Evolutionary conservation across 2,888 invertebrate species (phyloP), one percentile per base, ranked within the genome.

Genomic region (Imbricaverruca yamaguchii): DNA sequence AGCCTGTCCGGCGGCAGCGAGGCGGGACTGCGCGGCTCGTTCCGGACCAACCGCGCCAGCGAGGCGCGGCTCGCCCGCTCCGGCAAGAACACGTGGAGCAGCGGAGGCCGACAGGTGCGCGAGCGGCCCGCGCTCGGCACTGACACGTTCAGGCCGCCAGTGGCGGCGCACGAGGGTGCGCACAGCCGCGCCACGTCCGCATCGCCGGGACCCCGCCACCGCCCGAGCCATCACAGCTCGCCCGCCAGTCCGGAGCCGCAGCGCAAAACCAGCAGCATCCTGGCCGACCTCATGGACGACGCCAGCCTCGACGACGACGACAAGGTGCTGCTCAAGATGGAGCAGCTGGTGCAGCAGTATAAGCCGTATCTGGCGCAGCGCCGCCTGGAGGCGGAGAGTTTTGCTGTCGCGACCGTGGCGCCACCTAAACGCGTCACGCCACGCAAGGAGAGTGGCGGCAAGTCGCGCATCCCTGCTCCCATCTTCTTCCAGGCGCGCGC

Each of bases 61-160:
- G 74, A 74, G 74, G 74, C 74, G 74, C 74, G 74, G 21, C 74
- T 74, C 10, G 74, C 74, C 7, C 74, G 53, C 74, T 55, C 53
- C 74, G 86, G 89, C 83, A 90, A 91, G 81, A 92, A 92, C 84
- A 94, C 93, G 0, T 94, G 93, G 93, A 92, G 91, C 83, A 93
- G 93, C 0, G 89, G 93, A 63, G 88, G 87, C 65, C 86, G 87
- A 39, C 74, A 13, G 74, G 84, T 86, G 83, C 85, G 87, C 83
- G 84, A 88, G 84, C 84, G 91, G 8, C 89, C 91, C 1, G 88
- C 89, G 1, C 86, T 91, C 82, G 91, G 90, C 3, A 88, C 90
- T 56, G 93, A 92, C 83, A 93, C 92, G 0, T 93, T 92, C 81
- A 69, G 82, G 39, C 80, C 82, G 79, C 84, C 83, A 59, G 80